phyloP scores from a whole-genome alignment of 64 coral and sea anemone genomes.

The Montipora foliosa region DNA sequence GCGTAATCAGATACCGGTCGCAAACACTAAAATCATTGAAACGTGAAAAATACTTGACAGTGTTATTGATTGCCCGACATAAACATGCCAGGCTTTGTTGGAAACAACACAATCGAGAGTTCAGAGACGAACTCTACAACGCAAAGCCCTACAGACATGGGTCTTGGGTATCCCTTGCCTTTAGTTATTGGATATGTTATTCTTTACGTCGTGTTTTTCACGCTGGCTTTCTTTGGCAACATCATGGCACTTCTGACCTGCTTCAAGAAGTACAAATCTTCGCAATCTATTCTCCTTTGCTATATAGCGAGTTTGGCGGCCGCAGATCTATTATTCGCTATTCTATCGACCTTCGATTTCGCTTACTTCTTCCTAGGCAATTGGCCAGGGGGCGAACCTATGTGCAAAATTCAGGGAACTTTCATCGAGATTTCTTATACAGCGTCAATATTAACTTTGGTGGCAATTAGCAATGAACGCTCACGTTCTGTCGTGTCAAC shows the following conservation, averaged over 20 bases:
- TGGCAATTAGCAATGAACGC: slow-evolving; percentile 86
- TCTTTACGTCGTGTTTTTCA: slow-evolving; percentile 64
- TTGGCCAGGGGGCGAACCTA: slow-evolving; percentile 69
- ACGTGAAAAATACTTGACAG: background rate
- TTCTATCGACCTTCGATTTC: slow-evolving; percentile 73
- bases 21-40: background rate
- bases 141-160: background rate
- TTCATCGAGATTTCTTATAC: slow-evolving; percentile 86
- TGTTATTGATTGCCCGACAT: background rate
- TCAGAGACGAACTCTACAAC: no score
- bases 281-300: slow-evolving; percentile 80
- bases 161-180: background rate
- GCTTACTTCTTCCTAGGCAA: slow-evolving; percentile 54
- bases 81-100: background rate
- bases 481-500: slow-evolving; percentile 77
- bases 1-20: background rate
- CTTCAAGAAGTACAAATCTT: slow-evolving; percentile 81
- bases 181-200: slow-evolving; percentile 31
- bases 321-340: slow-evolving; percentile 80
- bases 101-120: background rate
- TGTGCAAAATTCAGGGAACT: slow-evolving; percentile 84
- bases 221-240: slow-evolving; percentile 74
- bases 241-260: slow-evolving; percentile 87
- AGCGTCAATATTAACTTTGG: slow-evolving; percentile 82
- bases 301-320: slow-evolving; percentile 86